These are phyloP conservation scores for Camptogramma bilineatum DNA, from an alignment of 2,888 invertebrate species.

Conservation along the genomic window DNA sequence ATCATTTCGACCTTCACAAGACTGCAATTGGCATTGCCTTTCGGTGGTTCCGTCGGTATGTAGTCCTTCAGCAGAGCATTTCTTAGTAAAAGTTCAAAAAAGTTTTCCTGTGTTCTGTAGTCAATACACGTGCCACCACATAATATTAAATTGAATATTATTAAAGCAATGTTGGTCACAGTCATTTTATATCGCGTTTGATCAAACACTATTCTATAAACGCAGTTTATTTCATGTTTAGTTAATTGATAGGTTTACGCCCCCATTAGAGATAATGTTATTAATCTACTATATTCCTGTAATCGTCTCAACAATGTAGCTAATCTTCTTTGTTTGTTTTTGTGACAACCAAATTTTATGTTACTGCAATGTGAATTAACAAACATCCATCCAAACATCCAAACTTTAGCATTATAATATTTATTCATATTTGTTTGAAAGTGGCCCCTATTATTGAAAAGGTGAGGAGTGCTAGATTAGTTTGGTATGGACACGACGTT, in stretches of 20 bases:
- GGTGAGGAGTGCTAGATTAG: no score
- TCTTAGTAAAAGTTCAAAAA: neutral
- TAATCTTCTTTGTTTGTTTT: no score
- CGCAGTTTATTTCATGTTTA: neutral
- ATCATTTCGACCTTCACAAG: neutral
- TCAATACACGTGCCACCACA: constrained; percentile 5
- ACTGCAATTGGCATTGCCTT: neutral
- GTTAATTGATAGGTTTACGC: constrained; percentile 2
- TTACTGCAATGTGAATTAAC: no score
- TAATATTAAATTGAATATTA: constrained; percentile 7
- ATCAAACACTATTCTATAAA: neutral
- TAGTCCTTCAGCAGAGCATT: neutral
- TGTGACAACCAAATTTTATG: no score
- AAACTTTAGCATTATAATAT: no score
- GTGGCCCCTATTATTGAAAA: no score
- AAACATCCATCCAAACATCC: no score
- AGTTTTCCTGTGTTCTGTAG: constrained; percentile 2
- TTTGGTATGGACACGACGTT: no score
- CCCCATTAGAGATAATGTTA: neutral
- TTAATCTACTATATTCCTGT: neutral
- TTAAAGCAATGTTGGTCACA: neutral
- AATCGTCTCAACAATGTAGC: no score
- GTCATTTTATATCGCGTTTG: constrained; percentile 4
- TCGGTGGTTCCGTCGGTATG: neutral
- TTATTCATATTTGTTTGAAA: no score